phyloP scores from a whole-genome alignment of 2,888 invertebrate genomes.

The Baccha elongata region DNA sequence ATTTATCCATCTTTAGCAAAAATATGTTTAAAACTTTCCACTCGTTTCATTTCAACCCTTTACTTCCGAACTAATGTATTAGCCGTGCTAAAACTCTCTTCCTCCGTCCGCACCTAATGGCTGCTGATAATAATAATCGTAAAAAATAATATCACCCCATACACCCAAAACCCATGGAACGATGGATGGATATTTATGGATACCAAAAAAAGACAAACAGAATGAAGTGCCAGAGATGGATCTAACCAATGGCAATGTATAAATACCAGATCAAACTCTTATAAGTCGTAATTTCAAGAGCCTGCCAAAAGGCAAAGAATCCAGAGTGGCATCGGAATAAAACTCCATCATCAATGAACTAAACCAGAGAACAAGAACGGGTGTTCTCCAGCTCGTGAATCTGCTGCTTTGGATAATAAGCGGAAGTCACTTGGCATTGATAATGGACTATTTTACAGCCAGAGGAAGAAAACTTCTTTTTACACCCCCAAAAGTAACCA shows the following conservation, averaged over 20 bases:
- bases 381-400: conserved; percentile 25
- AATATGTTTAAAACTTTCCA: conserved; percentile 63
- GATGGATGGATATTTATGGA: conserved; percentile 13
- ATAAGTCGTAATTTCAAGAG: conserved; percentile 45
- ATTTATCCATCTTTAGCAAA: conserved; percentile 54
- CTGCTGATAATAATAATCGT: conserved; percentile 70
- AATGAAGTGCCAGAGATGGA: conserved; percentile 47
- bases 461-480: conserved; percentile 10
- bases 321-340: conserved; percentile 14
- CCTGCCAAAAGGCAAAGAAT: background rate
- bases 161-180: conserved; percentile 26
- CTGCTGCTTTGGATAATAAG: conserved; percentile 50
- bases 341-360: conserved; percentile 67
- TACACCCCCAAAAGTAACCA: conserved; percentile 10
- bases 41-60: conserved; percentile 56
- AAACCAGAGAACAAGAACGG: conserved; percentile 46
- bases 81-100: conserved; percentile 32
- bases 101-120: conserved; percentile 49
- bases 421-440: conserved; percentile 64
- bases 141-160: conserved; percentile 68
- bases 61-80: conserved; percentile 39
- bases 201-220: no score
- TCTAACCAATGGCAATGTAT: conserved; percentile 59
- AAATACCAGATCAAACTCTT: conserved; percentile 66
- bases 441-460: conserved; percentile 53